Evolutionary conservation across 2,797 vertebrate species (phyloP).

Genomic region (Phataginus tetradactyla): DNA sequence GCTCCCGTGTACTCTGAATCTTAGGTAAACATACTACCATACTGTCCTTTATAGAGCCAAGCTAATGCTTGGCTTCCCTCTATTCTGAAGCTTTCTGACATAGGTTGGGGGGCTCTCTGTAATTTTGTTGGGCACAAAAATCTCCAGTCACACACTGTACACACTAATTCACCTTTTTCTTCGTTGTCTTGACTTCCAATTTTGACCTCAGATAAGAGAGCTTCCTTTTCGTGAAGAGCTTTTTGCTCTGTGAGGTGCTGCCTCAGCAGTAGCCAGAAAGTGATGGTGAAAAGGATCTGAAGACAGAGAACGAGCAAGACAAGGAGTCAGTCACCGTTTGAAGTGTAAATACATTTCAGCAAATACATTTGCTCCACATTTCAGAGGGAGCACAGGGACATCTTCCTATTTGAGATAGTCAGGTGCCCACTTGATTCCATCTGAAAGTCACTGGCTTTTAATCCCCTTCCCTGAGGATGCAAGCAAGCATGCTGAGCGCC

Average conservation of each 20-base stretch:
- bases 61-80: neutral
- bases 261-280: conserved; percentile 97
- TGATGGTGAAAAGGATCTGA: conserved; percentile 96
- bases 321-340: neutral
- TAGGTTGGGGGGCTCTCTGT: neutral
- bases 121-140: neutral
- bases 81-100: neutral
- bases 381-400: neutral
- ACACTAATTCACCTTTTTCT: conserved; percentile 90
- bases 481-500: neutral
- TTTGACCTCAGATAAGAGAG: conserved; percentile 92
- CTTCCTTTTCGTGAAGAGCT: conserved; percentile 89
- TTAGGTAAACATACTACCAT: neutral
- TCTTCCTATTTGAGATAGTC: neutral
- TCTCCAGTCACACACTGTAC: rapidly evolving
- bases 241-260: conserved; percentile 95
- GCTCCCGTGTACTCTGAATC: rapidly evolving
- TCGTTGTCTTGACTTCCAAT: conserved; percentile 91
- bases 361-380: neutral
- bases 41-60: rapidly evolving
- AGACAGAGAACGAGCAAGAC: conserved; percentile 77
- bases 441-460: neutral
- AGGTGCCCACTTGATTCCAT: neutral
- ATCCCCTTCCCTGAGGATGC: neutral
- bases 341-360: neutral